Evolutionary conservation across 2,888 invertebrate species (phyloP), one percentile per base, ranked within the genome.

Genomic region (Yponomeuta plumbellus): DNA sequence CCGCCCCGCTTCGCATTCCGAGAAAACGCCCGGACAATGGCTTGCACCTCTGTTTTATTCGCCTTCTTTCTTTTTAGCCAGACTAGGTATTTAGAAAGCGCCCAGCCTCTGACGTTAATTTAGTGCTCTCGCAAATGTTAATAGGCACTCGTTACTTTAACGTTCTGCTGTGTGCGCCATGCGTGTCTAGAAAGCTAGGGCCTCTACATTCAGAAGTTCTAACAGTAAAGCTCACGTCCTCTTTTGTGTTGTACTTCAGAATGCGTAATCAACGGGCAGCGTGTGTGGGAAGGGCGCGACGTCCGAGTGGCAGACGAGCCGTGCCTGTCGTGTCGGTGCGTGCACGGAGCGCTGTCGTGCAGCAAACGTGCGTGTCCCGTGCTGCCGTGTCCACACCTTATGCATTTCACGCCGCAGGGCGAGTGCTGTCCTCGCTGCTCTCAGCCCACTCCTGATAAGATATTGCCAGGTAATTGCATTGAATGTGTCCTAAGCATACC

Each of bases 281-380:
- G 93, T 58, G 96, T 97, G 39, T 93, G 94, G 71, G 95, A 96
- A 74, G 96, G 96, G 23, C 93, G 95, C 67, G 96, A 95, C 70
- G 96, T 97, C 61, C 94, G 95, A 61, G 93, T 95, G 61, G 94
- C 95, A 59, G 96, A 96, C 79, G 97, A 97, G 85, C 96, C 97
- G 2, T 97, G 97, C 77, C 88, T 97, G 69, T 96, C 96, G 67
- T 97, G 97, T 76, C 94, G 94, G 61, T 97, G 97, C 81, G 92
- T 93, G 72, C 92, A 92, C 73, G 94, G 93, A 17, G 92, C 93
- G 66, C 85, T 97, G 73, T 94, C 94, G 20, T 98, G 98, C 80
- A 92, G 94, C 59, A 97, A 97, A 79, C 94, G 94, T 69, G 96
- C 97, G 0, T 98, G 98, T 75, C 97, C 98, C 0, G 97, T 97